Percentiles rank a stretch among this genome's conserved stretches.
These are phyloP conservation scores for Notarius lentiginosus DNA, from an alignment of 2,113 vertebrate genomes.

Conservation along the genomic window DNA sequence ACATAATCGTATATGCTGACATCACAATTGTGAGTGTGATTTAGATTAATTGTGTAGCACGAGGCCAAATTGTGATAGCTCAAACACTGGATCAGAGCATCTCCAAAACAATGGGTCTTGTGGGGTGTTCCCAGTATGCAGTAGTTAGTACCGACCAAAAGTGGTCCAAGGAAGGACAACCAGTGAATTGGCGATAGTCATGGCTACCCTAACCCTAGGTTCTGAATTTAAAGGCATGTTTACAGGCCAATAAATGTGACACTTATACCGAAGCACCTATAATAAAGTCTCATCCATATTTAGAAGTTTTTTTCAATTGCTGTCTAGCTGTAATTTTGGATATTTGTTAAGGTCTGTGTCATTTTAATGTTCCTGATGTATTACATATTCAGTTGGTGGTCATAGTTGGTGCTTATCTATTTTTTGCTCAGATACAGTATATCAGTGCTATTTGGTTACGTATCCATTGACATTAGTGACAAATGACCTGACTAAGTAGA, in stretches of 20 bases:
- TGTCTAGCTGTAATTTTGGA: neutral
- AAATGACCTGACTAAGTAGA: slow-evolving; percentile 44
- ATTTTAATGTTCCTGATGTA: slow-evolving; percentile 18
- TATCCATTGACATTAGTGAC: slow-evolving; percentile 55
- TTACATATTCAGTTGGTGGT: slow-evolving; percentile 37
- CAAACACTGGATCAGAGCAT: too few species aligned
- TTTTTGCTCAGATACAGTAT: slow-evolving; percentile 24
- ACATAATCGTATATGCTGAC: neutral
- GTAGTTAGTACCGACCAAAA: too few species aligned
- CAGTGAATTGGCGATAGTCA: too few species aligned
- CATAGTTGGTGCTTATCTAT: slow-evolving; percentile 38
- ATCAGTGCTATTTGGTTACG: slow-evolving; percentile 51
- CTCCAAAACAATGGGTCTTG: too few species aligned
- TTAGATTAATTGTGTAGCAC: neutral
- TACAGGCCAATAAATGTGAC: neutral
- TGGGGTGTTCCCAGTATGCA: too few species aligned
- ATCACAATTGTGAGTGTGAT: neutral
- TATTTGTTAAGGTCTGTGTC: neutral
- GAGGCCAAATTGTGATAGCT: too few species aligned
- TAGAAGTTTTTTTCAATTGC: slow-evolving; percentile 28
- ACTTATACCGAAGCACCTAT: slow-evolving; percentile 13
- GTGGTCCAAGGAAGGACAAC: too few species aligned
- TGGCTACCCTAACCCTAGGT: too few species aligned
- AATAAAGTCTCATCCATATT: slow-evolving; percentile 31
- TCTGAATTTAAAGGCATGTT: neutral